These are phyloP conservation scores for Anodontia alba DNA, from an alignment of 2,888 invertebrate species.

Conservation along the genomic window DNA sequence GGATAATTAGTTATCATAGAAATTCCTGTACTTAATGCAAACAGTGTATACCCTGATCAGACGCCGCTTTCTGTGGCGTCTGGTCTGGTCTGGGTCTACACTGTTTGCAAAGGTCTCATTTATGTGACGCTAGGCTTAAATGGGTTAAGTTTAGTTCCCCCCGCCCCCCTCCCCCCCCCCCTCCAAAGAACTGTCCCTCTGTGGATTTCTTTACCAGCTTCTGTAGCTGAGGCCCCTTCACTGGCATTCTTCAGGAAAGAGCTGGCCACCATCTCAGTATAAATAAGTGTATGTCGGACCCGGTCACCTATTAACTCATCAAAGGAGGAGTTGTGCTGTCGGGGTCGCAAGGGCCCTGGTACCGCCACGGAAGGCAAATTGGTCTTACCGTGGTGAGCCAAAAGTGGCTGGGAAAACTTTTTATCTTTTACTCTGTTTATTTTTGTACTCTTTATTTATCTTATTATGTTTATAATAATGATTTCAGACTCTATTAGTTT, in stretches of 20 bases:
- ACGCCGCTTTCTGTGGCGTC: too few relatives aligned
- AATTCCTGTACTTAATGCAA: too few relatives aligned
- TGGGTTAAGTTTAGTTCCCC: background rate
- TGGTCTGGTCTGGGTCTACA: too few relatives aligned
- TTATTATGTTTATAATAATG: background rate
- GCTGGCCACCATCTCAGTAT: background rate
- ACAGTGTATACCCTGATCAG: too few relatives aligned
- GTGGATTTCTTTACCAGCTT: too few relatives aligned
- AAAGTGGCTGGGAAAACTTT: background rate
- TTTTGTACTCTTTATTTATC: too few relatives aligned
- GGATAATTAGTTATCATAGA: too few relatives aligned
- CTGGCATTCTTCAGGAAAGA: background rate
- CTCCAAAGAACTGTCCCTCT: too few relatives aligned
- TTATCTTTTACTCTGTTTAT: background rate
- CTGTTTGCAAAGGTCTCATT: too few relatives aligned
- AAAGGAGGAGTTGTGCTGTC: slow-evolving; percentile 5
- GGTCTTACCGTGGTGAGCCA: background rate
- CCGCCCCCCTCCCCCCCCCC: too few relatives aligned
- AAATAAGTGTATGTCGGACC: background rate
- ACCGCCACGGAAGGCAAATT: slow-evolving; percentile 6
- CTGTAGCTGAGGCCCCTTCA: too few relatives aligned
- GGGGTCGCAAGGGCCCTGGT: slow-evolving; percentile 15
- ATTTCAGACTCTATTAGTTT: too few relatives aligned
- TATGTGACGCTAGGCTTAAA: background rate
- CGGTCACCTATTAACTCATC: background rate